Conservation (phyloP, 1,140 invertebrate genomes). For the Centruroides vittatus region DNA sequence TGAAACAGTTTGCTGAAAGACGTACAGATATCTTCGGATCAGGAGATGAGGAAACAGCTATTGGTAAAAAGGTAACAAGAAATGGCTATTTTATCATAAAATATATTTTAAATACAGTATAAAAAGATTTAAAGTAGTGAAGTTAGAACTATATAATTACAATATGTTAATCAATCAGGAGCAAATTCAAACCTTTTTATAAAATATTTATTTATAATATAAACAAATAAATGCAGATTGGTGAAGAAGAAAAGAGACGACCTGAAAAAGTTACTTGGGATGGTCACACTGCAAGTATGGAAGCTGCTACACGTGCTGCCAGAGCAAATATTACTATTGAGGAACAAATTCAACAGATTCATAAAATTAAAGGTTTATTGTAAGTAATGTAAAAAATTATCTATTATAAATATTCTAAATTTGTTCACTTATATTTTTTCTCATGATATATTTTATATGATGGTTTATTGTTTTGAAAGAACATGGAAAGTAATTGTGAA, state of each 20-base stretch:
- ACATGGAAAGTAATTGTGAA: too few species aligned
- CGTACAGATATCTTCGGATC: slow-evolving; percentile 99
- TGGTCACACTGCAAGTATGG: slow-evolving; percentile 89
- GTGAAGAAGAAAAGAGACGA: slow-evolving; percentile 74
- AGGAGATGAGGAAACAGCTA: slow-evolving; percentile 94
- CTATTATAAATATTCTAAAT: slow-evolving; percentile 2
- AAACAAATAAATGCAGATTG: slow-evolving; percentile 40
- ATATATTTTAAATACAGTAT: too few species aligned
- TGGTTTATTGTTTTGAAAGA: too few species aligned
- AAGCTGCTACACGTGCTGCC: slow-evolving; percentile 77
- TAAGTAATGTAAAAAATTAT: slow-evolving; percentile 21
- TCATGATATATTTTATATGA: too few species aligned
- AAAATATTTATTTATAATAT: too few species aligned
- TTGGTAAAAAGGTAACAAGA: slow-evolving; percentile 71
- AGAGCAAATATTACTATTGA: slow-evolving; percentile 90
- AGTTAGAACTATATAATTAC: too few species aligned
- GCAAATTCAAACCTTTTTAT: too few species aligned
- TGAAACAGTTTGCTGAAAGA: slow-evolving; percentile 90
- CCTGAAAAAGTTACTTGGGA: slow-evolving; percentile 88
- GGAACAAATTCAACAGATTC: slow-evolving; percentile 94
- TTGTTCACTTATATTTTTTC: background rate
- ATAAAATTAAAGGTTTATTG: slow-evolving; percentile 79
- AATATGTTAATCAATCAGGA: too few species aligned
- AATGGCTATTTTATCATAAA: too few species aligned
- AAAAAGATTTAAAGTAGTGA: too few species aligned